Evolutionary conservation across 2,888 invertebrate genomes (phyloP).

Genomic region (Conops quadrifasciatus): DNA sequence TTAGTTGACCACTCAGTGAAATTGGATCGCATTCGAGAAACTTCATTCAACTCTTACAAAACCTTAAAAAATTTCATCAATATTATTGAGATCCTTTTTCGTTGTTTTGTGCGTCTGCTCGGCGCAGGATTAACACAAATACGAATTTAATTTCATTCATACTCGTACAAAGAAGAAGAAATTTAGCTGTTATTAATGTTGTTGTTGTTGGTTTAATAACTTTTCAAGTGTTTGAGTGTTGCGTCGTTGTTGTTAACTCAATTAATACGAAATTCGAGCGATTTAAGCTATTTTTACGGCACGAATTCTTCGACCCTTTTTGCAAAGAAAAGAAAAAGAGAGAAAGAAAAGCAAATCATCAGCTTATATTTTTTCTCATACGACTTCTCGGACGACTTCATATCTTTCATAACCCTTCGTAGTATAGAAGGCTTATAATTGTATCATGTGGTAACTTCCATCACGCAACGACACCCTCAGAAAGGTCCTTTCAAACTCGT

Average conservation of each 20-base stretch:
- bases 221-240: background rate
- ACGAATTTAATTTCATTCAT: background rate
- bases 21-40: too few relatives aligned
- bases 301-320: conserved; percentile 4
- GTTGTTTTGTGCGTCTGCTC: too few relatives aligned
- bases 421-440: too few relatives aligned
- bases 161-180: too few relatives aligned
- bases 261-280: conserved; percentile 38
- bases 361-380: background rate
- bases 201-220: conserved; percentile 10
- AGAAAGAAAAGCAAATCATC: too few relatives aligned
- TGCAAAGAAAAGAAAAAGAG: too few relatives aligned
- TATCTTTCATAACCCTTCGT: background rate
- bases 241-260: conserved; percentile 15
- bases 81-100: too few relatives aligned
- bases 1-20: too few relatives aligned
- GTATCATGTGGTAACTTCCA: background rate
- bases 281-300: conserved; percentile 43
- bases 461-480: background rate
- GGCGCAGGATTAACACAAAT: too few relatives aligned
- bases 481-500: background rate
- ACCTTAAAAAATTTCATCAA: too few relatives aligned
- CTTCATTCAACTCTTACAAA: too few relatives aligned
- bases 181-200: background rate
- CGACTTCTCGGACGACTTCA: background rate